Conservation (phyloP, 2,113 vertebrate genomes). For the Spea bombifrons region DNA sequence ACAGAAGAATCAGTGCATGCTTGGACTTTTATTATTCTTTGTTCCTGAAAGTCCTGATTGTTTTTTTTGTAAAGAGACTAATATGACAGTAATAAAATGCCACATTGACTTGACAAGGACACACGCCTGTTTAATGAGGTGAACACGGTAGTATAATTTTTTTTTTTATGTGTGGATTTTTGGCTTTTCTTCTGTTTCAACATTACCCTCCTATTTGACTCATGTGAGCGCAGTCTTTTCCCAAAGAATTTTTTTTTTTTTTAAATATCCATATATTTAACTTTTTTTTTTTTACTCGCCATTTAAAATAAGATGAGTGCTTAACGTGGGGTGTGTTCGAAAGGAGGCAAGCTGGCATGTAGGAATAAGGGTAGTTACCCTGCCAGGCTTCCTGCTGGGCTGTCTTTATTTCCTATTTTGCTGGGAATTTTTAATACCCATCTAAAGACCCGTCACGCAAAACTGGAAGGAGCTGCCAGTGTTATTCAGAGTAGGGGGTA, state of each 20-base stretch:
- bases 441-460: background rate
- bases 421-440: background rate
- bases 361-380: constrained; percentile 6
- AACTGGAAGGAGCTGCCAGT: constrained; percentile 27
- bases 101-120: background rate
- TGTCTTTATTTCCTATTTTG: background rate
- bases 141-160: constrained; percentile 73
- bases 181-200: constrained; percentile 59
- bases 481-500: constrained; percentile 22
- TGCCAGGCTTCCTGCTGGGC: constrained; percentile 11
- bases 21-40: background rate
- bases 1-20: too few relatives aligned
- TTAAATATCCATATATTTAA: background rate
- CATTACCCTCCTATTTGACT: background rate
- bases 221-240: constrained; percentile 53
- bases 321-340: constrained; percentile 67
- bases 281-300: constrained; percentile 62
- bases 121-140: constrained; percentile 75
- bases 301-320: constrained; percentile 76
- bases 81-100: background rate
- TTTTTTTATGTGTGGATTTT: constrained; percentile 58
- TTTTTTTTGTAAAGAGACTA: background rate
- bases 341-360: constrained; percentile 19
- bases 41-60: background rate
- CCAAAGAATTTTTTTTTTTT: constrained; percentile 54